phyloP scores from a whole-genome alignment of 1,140 invertebrate species.

The Drosophila sulfurigaster region DNA sequence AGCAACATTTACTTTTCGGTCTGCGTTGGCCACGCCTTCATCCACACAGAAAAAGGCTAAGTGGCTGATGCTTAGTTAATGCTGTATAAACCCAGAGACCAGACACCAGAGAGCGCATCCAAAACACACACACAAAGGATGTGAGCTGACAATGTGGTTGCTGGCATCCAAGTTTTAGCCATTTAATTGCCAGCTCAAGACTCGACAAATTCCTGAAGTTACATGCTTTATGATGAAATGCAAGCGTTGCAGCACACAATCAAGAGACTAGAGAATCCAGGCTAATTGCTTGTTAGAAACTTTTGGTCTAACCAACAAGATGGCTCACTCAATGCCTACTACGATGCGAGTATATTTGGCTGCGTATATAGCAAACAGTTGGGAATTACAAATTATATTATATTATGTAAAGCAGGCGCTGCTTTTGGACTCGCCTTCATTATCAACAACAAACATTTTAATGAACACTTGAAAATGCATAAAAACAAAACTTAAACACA shows the following conservation, averaged over 20 bases:
- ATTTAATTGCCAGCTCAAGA: conserved; percentile 63
- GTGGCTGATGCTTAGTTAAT: conserved; percentile 58
- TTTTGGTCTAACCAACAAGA: conserved; percentile 11
- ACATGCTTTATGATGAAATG: conserved; percentile 21
- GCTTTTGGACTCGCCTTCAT: not conserved
- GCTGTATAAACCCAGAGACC: conserved; percentile 13
- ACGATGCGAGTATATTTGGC: not conserved
- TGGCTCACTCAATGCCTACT: conserved; percentile 5
- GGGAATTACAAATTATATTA: conserved; percentile 7
- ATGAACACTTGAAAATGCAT: conserved; percentile 10
- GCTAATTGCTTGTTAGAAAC: conserved; percentile 21
- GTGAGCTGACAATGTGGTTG: conserved; percentile 15
- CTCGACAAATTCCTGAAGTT: conserved; percentile 42
- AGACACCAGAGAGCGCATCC: not conserved
- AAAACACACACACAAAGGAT: conserved; percentile 9
- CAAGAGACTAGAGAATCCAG: not conserved
- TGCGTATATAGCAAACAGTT: not conserved
- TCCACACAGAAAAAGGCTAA: conserved; percentile 31
- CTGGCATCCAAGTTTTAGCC: conserved; percentile 29
- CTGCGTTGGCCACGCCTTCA: conserved; percentile 3
- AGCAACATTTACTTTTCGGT: conserved; percentile 72
- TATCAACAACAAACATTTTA: not conserved
- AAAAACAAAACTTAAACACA: not conserved
- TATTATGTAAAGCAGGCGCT: not conserved
- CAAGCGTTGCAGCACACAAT: conserved; percentile 12